Evolutionary conservation across 2,888 invertebrate species (phyloP), one percentile per base, ranked within the genome.

Genomic region (Drosophila imparisetae): DNA sequence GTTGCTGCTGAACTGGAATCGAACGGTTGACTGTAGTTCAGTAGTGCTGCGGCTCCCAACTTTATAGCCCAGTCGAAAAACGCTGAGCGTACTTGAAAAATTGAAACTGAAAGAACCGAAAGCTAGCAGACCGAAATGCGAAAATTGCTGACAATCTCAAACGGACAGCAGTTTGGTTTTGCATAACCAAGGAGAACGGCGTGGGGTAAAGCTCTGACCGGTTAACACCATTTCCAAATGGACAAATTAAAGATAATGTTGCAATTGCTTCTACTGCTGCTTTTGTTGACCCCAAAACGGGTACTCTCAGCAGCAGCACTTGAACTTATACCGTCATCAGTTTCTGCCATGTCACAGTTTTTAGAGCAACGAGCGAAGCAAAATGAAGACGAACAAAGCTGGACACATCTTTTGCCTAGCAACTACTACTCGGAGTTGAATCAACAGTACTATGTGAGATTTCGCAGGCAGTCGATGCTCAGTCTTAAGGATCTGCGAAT

Each of bases 361-460:
- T 55, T 80, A 45, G 80, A 78, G 50, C 72, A 67, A 34, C 64
- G 57, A 15, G 42, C 13, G 3, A 42, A 57, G 24, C 45, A 48
- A 52, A 59, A 27, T 6, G 55, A 72, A 50, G 58, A 34, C 18
- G 61, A 73, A 0, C 36, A 42, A 18, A 63, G 48, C 48, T 83
- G 86, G 77, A 57, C 68, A 6, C 70, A 83, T 36, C 53, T 80
- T 34, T 65, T 89, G 67, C 91, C 89, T n/a, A 86, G 69, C 32
- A 89, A 89, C 53, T 83, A 69, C 34, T 90, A 81, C 40, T 89
- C 89, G 15, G 79, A 79, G 30, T 29, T 83, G 52, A 86, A 90
- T 73, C 83, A 81, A 67, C 90, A 83, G 45, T 91, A 91, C 61
- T 85, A 85, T 72, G 45, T 55, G 18, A 52, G 80, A 49, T 89